Percentiles rank a stretch among this genome's conserved stretches.
These are phyloP conservation scores for Phyto melanocephala DNA, from an alignment of 2,888 invertebrate species.

Conservation along the genomic window DNA sequence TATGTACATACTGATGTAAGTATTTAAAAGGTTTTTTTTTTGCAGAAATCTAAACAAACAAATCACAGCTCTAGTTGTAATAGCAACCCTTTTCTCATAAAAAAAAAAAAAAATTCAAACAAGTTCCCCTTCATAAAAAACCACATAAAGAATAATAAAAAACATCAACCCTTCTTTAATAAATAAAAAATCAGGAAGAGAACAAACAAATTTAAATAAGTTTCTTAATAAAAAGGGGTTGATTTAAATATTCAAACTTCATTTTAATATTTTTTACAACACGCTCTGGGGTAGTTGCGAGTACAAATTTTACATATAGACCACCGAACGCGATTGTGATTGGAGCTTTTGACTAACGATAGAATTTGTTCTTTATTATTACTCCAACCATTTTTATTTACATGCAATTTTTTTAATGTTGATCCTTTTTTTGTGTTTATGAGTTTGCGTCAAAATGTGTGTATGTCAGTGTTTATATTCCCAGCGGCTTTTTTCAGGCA, in stretches of 20 bases:
- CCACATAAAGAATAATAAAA: neutral
- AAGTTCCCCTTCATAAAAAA: slow-evolving; percentile 31
- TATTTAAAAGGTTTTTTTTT: neutral
- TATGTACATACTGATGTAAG: no score
- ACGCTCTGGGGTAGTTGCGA: slow-evolving; percentile 37
- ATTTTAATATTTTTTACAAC: slow-evolving; percentile 74
- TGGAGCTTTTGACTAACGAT: slow-evolving; percentile 25
- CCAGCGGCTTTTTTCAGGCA: slow-evolving; percentile 12
- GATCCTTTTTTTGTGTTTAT: neutral
- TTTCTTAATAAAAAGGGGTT: slow-evolving; percentile 40
- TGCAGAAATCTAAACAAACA: slow-evolving; percentile 5
- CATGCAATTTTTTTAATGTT: neutral
- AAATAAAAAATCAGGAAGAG: neutral
- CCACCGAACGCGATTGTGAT: slow-evolving; percentile 32
- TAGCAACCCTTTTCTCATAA: slow-evolving; percentile 25
- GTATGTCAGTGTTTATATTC: no score
- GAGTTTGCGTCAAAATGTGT: slow-evolving; percentile 53
- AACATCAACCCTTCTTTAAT: slow-evolving; percentile 11
- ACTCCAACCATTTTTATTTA: neutral
- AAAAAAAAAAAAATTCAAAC: no score
- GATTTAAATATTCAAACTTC: slow-evolving; percentile 68
- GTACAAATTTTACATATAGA: neutral
- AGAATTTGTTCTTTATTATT: neutral
- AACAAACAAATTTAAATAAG: slow-evolving; percentile 30
- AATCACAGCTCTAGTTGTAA: slow-evolving; percentile 28